Base-by-base conservation (phyloP, 37 sponge, comb jelly and placozoan genomes). In the Aphrocallistes beatrix region DNA sequence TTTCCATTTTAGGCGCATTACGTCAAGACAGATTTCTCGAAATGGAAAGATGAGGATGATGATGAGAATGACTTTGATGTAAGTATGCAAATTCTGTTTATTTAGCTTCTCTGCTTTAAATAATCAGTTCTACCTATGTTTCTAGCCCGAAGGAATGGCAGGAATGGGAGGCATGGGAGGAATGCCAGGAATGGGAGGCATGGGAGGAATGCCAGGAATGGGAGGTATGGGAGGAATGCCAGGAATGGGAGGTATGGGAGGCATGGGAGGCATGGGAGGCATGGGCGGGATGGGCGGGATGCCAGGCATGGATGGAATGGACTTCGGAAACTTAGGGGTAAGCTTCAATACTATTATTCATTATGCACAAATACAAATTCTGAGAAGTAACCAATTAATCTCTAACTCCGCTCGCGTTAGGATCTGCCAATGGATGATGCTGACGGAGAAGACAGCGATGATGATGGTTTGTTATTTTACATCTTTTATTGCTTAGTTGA, bases 11-110 rank as follows among this genome's bases (percentile, higher is more conserved):
- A 60, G 75, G 75, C 75, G 3, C 75, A 60, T 60, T 60, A 25
- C n/a, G 75, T 60, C 6, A 60, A 60, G n/a, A 60, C 75, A 60
- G 75, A 60, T 60, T 60, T 60, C 75, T 60, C 75, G 25, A 60
- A 60, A 60, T 60, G 75, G 75, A 3, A 60, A 60, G 75, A 60
- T 13, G 75, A 60, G n/a, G 75, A 60, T 60, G 75, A 60, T 8
- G 10, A 19, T 32, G 75, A 60, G 10, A 3, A 60, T 30, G 75
- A 60, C n/a, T 25, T 60, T 19, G 75, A 60, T 60, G 75, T 60
- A 60, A 25, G 75, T 60, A 21, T 47, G 49, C 17, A 47, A 21
- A 47, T 47, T 47, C 13, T 47, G 13, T 47, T 47, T 47, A 47
- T 47, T n/a, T n/a, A n/a, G n/a, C n/a, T n/a, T n/a, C n/a, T n/a